Evolutionary conservation across 2,797 vertebrate genomes (phyloP).

Genomic region (Labroides dimidiatus): DNA sequence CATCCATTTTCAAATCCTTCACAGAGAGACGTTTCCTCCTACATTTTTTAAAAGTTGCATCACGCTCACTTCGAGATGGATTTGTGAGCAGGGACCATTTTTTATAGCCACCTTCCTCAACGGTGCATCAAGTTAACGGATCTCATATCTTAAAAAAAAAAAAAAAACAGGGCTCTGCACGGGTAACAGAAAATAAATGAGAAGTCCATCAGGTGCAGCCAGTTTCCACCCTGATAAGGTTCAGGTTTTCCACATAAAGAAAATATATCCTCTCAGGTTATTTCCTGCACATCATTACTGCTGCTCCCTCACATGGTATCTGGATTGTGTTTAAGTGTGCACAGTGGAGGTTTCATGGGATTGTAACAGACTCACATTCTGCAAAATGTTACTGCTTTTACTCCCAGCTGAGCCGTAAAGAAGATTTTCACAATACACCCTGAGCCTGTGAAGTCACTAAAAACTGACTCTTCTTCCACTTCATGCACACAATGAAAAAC

Average conservation of each 20-base stretch:
- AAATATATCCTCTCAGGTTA: background rate
- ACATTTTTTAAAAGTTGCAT: constrained; percentile 3
- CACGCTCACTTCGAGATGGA: background rate
- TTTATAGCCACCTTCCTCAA: background rate
- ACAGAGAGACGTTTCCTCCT: background rate
- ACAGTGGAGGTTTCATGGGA: constrained; percentile 1
- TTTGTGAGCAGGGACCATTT: background rate
- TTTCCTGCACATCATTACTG: background rate
- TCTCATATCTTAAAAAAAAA: constrained; percentile 4
- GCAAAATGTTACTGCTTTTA: constrained; percentile 1
- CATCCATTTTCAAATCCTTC: background rate
- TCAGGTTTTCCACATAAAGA: background rate
- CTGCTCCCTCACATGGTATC: background rate
- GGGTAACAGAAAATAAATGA: constrained; percentile 22
- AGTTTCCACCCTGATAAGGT: background rate
- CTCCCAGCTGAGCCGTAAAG: constrained; percentile 16
- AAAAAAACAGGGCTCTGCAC: constrained; percentile 3
- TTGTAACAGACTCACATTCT: background rate
- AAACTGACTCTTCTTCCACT: background rate
- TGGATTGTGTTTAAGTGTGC: background rate
- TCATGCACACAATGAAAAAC: background rate
- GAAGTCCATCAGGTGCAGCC: constrained; percentile 1
- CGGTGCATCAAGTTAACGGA: constrained; percentile 7
- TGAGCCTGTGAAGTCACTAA: constrained; percentile 10
- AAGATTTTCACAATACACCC: constrained; percentile 18